These are phyloP conservation scores for Spatula versicolor DNA, from an alignment of 2,797 vertebrate species.

Conservation along the genomic window DNA sequence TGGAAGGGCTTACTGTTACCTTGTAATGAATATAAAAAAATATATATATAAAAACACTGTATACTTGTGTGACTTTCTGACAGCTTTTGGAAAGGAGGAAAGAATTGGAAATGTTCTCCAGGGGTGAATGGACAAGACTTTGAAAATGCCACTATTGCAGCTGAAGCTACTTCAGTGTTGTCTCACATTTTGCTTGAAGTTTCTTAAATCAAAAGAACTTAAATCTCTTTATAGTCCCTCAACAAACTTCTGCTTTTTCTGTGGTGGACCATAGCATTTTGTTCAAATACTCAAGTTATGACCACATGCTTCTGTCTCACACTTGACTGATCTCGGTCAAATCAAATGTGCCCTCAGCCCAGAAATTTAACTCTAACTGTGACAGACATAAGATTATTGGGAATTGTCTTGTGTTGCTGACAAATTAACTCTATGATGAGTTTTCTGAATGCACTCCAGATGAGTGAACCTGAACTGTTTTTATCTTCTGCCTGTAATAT, in stretches of 20 bases:
- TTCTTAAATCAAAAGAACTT: neutral
- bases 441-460: neutral
- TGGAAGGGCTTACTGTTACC: conserved; percentile 26
- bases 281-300: neutral
- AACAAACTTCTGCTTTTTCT: neutral
- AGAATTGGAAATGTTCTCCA: neutral
- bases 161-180: neutral
- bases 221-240: neutral
- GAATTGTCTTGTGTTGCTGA: neutral
- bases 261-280: neutral
- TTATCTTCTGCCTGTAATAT: neutral
- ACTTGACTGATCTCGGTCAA: neutral
- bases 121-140: neutral
- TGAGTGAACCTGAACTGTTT: neutral
- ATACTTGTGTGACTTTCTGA: neutral
- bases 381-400: neutral
- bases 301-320: neutral
- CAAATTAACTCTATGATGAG: neutral
- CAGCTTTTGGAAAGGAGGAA: neutral
- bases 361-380: neutral
- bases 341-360: neutral
- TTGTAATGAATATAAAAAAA: conserved; percentile 5
- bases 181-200: neutral
- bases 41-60: neutral
- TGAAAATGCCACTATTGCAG: neutral